These are phyloP conservation scores for Pedionomus torquatus DNA, from an alignment of 2,113 vertebrate genomes.

Conservation along the genomic window DNA sequence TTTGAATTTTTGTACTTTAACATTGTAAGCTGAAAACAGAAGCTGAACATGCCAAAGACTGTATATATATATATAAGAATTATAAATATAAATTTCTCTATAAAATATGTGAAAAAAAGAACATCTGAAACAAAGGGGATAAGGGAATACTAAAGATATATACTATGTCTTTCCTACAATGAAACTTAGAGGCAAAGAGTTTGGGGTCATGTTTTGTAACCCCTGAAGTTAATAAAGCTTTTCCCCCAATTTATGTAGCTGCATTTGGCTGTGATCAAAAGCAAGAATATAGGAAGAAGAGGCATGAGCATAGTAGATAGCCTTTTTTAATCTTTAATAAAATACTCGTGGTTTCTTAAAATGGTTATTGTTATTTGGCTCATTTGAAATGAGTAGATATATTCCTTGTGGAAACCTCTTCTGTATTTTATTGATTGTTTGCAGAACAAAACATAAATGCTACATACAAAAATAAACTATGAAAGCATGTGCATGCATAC, in stretches of 20 bases:
- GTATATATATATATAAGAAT: background rate
- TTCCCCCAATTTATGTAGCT: background rate
- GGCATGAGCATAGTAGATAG: background rate
- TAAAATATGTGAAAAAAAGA: background rate
- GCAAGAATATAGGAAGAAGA: background rate
- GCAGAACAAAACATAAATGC: slow-evolving; percentile 31
- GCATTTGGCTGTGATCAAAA: background rate
- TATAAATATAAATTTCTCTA: no score
- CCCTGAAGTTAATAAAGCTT: background rate
- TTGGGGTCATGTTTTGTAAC: background rate
- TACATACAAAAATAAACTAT: slow-evolving; percentile 34
- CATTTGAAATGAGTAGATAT: slow-evolving; percentile 10
- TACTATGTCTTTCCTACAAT: background rate
- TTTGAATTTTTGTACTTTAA: background rate
- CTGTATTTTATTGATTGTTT: slow-evolving; percentile 30
- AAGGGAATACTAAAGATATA: background rate
- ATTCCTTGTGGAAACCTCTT: slow-evolving; percentile 2
- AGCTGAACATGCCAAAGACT: background rate
- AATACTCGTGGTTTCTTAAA: background rate
- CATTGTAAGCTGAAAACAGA: background rate
- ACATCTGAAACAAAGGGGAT: background rate
- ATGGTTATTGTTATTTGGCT: background rate
- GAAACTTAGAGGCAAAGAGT: background rate
- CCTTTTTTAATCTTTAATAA: slow-evolving; percentile 12
- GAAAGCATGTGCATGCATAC: background rate